Evolutionary conservation across 2,888 invertebrate species (phyloP).

Genomic region (Petrolisthes manimaculis): DNA sequence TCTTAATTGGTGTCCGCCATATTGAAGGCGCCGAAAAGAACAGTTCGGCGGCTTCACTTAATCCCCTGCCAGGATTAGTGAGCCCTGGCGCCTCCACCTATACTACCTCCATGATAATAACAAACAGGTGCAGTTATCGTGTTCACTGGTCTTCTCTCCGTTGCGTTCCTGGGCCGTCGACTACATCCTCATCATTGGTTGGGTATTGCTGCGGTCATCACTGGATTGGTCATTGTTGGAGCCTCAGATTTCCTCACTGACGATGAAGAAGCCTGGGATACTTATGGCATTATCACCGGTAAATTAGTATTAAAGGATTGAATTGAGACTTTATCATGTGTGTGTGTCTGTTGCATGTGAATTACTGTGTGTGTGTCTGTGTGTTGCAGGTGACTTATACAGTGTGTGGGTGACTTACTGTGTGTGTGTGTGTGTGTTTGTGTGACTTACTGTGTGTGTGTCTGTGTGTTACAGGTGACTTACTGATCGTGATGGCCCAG

Average conservation of each 20-base stretch:
- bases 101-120: no score
- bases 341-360: not conserved
- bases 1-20: no score
- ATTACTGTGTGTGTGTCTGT: not conserved
- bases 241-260: conserved; percentile 77
- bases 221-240: conserved; percentile 82
- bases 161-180: conserved; percentile 80
- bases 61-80: not conserved
- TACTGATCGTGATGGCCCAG: conserved; percentile 74
- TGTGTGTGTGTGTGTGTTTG: not conserved
- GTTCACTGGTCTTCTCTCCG: conserved; percentile 89
- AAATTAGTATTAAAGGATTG: conserved; percentile 31
- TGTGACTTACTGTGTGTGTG: not conserved
- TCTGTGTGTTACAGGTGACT: conserved; percentile 70
- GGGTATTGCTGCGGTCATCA: conserved; percentile 80
- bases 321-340: not conserved
- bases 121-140: conserved; percentile 85
- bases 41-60: no score
- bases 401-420: not conserved
- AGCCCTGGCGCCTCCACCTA: no score
- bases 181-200: conserved; percentile 80
- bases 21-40: no score
- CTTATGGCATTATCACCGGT: conserved; percentile 84
- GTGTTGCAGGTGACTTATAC: not conserved
- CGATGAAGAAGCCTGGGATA: conserved; percentile 66